A percentile compares a stretch with the other conserved stretches of the same genome.
phyloP scores from a whole-genome alignment of 2,888 invertebrate species.

The Cryptocephalus primarius region DNA sequence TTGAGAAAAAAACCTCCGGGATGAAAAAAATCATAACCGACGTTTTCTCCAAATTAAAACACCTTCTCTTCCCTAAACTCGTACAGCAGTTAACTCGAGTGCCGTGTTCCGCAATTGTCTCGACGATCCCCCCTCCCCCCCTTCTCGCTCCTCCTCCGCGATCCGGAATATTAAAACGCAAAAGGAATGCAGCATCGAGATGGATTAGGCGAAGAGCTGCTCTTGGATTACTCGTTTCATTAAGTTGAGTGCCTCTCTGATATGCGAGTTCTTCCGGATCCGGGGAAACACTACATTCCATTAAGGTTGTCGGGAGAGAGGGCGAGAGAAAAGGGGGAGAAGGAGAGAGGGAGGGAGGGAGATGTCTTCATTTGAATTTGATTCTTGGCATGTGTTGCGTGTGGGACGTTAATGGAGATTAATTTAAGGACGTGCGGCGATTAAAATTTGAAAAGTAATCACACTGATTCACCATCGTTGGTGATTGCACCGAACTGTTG shows the following conservation, averaged over 20 bases:
- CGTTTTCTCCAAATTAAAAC: background rate
- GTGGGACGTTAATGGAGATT: background rate
- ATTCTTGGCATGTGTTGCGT: conserved; percentile 11
- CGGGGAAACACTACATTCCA: conserved; percentile 30
- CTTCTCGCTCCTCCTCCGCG: background rate
- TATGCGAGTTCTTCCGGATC: conserved; percentile 33
- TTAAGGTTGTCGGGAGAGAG: conserved; percentile 19
- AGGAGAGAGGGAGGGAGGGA: conserved; percentile 15
- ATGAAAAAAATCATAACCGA: no score
- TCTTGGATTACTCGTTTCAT: conserved; percentile 45
- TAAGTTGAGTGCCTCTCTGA: conserved; percentile 44
- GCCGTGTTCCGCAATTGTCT: conserved; percentile 34
- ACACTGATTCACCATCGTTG: background rate
- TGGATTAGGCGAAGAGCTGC: conserved; percentile 37
- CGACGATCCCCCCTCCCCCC: conserved; percentile 8
- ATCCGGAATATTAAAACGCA: conserved; percentile 35
- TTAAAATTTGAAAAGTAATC: background rate
- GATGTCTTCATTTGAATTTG: conserved; percentile 31
- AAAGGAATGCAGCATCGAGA: conserved; percentile 35
- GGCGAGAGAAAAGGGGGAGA: background rate
- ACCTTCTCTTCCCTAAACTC: conserved; percentile 6
- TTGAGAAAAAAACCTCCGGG: no score
- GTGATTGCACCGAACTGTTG: no score
- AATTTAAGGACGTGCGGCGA: background rate
- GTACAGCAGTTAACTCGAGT: conserved; percentile 29